These are phyloP conservation scores for Melanotaenia trifasciata DNA, from an alignment of 2,797 vertebrate genomes.

Conservation along the genomic window DNA sequence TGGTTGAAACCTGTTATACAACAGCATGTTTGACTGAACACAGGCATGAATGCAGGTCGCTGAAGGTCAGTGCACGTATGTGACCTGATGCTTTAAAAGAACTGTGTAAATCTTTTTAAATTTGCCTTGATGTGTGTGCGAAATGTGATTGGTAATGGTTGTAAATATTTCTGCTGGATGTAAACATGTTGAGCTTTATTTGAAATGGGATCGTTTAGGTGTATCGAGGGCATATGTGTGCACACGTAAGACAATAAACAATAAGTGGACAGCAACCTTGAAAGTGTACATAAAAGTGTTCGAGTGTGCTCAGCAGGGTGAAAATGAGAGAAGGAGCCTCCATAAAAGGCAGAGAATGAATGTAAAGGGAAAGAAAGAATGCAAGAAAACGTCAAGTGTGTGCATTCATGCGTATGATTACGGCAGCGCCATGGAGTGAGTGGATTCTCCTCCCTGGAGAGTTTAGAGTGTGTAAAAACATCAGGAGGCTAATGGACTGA, in stretches of 20 bases:
- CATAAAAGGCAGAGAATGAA: conserved; percentile 18
- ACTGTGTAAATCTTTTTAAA: conserved; percentile 55
- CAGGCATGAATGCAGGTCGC: neutral
- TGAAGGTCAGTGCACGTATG: conserved; percentile 41
- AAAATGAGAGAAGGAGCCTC: conserved; percentile 13
- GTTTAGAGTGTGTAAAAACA: conserved; percentile 70
- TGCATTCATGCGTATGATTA: conserved; percentile 43
- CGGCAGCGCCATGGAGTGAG: conserved; percentile 26
- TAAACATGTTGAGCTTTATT: conserved; percentile 66
- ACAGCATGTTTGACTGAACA: conserved; percentile 13
- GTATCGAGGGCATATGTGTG: conserved; percentile 26
- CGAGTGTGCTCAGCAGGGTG: conserved; percentile 3
- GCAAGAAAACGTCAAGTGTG: conserved; percentile 38
- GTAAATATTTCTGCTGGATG: conserved; percentile 73
- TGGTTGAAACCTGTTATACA: neutral
- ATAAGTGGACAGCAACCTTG: conserved; percentile 3
- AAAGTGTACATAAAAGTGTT: neutral
- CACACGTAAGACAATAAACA: conserved; percentile 38
- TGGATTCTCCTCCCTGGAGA: conserved; percentile 40
- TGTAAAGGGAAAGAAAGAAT: conserved; percentile 39
- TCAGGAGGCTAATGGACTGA: conserved; percentile 67
- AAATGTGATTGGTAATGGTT: conserved; percentile 64
- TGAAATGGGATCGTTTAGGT: conserved; percentile 39
- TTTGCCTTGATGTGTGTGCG: conserved; percentile 45
- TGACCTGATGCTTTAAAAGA: conserved; percentile 48